Evolutionary conservation across 2,113 vertebrate species (phyloP).

Genomic region (Nesospiza acunhae): DNA sequence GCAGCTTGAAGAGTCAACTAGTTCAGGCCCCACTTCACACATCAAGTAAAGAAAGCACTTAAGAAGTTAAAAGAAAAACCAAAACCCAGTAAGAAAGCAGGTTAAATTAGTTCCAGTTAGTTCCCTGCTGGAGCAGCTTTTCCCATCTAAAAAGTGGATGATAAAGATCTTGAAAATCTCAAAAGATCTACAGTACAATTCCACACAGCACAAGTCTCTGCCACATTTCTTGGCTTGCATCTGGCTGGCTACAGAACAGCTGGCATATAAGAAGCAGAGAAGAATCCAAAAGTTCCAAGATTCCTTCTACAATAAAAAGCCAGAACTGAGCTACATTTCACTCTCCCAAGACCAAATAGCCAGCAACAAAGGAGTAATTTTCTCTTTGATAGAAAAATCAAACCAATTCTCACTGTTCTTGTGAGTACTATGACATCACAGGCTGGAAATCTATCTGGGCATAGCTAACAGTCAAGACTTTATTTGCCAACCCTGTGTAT

Average conservation of each 20-base stretch:
- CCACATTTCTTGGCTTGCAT: neutral
- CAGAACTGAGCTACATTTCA: neutral
- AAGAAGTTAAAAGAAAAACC: neutral
- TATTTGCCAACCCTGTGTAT: neutral
- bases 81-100: neutral
- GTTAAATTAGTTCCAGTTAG: neutral
- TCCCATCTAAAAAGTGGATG: neutral
- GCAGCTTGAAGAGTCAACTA: neutral
- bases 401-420: neutral
- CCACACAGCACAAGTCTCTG: neutral
- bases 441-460: neutral
- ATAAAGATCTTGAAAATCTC: neutral
- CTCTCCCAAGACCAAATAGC: neutral
- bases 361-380: neutral
- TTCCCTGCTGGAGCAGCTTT: neutral
- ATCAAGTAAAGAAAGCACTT: neutral
- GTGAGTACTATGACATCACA: neutral
- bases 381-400: neutral
- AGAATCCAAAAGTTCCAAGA: neutral
- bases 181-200: neutral
- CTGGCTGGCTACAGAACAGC: neutral
- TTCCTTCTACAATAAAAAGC: neutral
- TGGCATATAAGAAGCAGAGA: neutral
- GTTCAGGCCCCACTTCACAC: neutral
- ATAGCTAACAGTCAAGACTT: neutral